Conservation (phyloP, 1,140 invertebrate genomes). For the Dreissena polymorpha region DNA sequence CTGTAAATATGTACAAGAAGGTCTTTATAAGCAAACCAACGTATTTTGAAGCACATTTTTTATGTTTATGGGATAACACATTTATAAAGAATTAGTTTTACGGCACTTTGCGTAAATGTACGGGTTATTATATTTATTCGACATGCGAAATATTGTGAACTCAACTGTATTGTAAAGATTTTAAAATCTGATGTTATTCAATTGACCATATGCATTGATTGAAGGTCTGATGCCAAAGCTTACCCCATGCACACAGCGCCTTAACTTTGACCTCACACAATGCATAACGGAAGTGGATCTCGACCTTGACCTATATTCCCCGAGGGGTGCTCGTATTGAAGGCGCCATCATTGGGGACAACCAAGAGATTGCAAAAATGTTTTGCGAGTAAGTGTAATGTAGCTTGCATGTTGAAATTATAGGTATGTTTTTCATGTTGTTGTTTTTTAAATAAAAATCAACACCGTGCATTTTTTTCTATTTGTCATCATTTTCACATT, state of each 20-base stretch:
- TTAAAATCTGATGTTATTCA: neutral
- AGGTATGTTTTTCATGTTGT: neutral
- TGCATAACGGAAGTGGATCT: constrained; percentile 37
- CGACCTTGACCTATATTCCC: constrained; percentile 40
- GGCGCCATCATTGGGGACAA: constrained; percentile 53
- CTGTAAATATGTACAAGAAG: too few species aligned
- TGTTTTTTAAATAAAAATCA: neutral
- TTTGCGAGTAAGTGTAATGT: constrained; percentile 36
- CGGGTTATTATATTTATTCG: too few species aligned
- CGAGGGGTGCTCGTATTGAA: constrained; percentile 31
- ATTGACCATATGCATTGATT: neutral
- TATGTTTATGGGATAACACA: too few species aligned
- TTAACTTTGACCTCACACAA: constrained; percentile 47
- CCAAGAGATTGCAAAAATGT: constrained; percentile 41
- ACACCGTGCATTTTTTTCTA: neutral
- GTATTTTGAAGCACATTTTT: too few species aligned
- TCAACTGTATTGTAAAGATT: too few species aligned
- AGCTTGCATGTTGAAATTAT: neutral
- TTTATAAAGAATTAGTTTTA: too few species aligned
- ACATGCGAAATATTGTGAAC: too few species aligned
- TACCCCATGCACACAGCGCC: constrained; percentile 37
- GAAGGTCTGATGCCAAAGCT: constrained; percentile 40
- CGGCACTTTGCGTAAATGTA: too few species aligned
- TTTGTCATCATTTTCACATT: neutral
- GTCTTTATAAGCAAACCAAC: too few species aligned